These are phyloP conservation scores for Serripes groenlandicus DNA, from an alignment of 2,888 invertebrate genomes.

Conservation along the genomic window DNA sequence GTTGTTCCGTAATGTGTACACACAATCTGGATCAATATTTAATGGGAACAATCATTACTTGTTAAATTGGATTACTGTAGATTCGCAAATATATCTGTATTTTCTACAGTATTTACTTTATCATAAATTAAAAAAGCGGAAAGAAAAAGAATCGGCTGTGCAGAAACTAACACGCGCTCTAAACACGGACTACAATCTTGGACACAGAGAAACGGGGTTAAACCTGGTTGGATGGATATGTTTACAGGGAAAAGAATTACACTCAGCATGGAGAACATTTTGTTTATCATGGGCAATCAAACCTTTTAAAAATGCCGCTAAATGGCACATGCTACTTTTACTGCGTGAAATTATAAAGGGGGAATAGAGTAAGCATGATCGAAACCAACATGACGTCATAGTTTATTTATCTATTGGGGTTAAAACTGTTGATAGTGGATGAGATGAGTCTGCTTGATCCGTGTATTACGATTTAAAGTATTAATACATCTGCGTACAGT, in stretches of 20 bases:
- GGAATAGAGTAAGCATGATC: no score
- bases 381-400: no score
- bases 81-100: neutral
- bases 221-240: conserved; percentile 12
- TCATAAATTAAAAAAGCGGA: neutral
- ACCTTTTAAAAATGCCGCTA: conserved; percentile 7
- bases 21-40: neutral
- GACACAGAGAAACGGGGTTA: conserved; percentile 8
- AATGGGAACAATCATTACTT: neutral
- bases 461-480: no score
- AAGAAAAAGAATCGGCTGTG: neutral
- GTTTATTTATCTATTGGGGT: no score
- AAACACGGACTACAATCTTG: neutral
- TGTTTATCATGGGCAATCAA: neutral
- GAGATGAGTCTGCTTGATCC: no score
- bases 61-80: neutral
- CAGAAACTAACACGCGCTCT: neutral
- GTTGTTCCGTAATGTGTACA: neutral
- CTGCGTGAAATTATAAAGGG: no score
- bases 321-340: conserved; percentile 13
- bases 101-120: conserved; percentile 12
- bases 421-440: no score
- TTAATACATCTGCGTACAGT: no score
- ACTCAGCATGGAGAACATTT: neutral
- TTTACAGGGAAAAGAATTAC: neutral